These are phyloP conservation scores for Callyntrura sp. DNA, from an alignment of 2,888 invertebrate genomes.

Conservation along the genomic window DNA sequence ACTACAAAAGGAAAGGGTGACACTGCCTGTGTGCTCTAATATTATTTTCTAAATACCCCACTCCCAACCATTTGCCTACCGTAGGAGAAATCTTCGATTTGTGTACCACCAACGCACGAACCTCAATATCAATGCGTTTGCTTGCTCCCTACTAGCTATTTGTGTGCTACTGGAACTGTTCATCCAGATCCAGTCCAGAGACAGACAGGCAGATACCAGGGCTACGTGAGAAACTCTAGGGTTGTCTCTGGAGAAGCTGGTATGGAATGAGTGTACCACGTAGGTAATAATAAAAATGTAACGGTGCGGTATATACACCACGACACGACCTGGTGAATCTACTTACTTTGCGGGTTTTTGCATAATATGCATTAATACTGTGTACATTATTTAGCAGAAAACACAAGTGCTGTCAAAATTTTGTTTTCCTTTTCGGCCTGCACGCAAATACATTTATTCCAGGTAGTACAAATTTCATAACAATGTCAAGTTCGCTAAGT, in stretches of 20 bases:
- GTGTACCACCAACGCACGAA: slow-evolving; percentile 19
- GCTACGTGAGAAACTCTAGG: slow-evolving; percentile 62
- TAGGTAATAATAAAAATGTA: background rate
- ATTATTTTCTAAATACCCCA: slow-evolving; percentile 38
- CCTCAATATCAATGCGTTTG: background rate
- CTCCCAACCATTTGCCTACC: background rate
- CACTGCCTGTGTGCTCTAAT: background rate
- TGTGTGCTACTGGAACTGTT: background rate
- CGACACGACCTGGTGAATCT: background rate
- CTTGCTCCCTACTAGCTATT: background rate
- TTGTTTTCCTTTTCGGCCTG: too few species aligned
- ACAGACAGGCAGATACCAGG: slow-evolving; percentile 50
- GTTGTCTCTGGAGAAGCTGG: slow-evolving; percentile 41
- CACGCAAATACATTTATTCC: too few species aligned
- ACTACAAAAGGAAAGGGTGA: background rate
- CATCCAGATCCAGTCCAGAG: background rate
- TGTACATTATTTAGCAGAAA: background rate
- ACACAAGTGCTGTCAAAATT: too few species aligned
- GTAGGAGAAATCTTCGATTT: background rate
- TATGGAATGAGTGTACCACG: background rate
- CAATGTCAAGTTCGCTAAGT: too few species aligned
- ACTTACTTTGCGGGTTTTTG: slow-evolving; percentile 22
- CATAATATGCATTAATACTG: slow-evolving; percentile 19
- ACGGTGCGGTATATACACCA: background rate
- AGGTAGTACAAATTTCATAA: too few species aligned